phyloP scores from a whole-genome alignment of 2,113 vertebrate species.

The Apus apus region DNA sequence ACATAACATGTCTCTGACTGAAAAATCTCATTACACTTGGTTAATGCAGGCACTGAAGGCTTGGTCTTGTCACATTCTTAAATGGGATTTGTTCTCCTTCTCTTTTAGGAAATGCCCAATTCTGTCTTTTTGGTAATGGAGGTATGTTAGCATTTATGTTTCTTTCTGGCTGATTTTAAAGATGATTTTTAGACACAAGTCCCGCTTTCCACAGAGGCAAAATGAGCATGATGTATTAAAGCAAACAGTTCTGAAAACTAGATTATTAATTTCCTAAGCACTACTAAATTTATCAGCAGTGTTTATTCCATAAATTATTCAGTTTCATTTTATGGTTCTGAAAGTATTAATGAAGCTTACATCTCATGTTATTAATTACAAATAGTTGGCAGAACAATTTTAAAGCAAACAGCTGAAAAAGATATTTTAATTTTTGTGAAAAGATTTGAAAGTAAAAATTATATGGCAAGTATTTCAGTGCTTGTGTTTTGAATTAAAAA shows the following conservation, averaged over 20 bases:
- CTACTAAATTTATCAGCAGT: background rate
- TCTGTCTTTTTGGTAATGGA: constrained; percentile 97
- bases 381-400: background rate
- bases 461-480: background rate
- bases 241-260: background rate
- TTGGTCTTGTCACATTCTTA: background rate
- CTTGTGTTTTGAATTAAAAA: constrained; percentile 29
- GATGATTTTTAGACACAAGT: background rate
- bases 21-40: background rate
- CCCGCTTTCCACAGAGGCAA: background rate
- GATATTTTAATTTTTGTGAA: background rate
- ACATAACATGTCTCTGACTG: background rate
- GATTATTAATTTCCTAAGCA: background rate
- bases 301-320: background rate
- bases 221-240: background rate
- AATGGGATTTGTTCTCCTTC: constrained; percentile 48
- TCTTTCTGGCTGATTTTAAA: constrained; percentile 26
- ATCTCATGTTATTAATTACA: background rate
- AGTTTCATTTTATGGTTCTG: background rate
- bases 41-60: background rate
- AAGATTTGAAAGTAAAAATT: background rate
- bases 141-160: constrained; percentile 70
- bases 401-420: background rate
- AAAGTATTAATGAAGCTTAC: background rate
- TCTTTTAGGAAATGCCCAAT: constrained; percentile 92